Evolutionary conservation across 2,113 vertebrate genomes (phyloP), one percentile per base, ranked within the genome.

Genomic region (Nycticorax nycticorax): DNA sequence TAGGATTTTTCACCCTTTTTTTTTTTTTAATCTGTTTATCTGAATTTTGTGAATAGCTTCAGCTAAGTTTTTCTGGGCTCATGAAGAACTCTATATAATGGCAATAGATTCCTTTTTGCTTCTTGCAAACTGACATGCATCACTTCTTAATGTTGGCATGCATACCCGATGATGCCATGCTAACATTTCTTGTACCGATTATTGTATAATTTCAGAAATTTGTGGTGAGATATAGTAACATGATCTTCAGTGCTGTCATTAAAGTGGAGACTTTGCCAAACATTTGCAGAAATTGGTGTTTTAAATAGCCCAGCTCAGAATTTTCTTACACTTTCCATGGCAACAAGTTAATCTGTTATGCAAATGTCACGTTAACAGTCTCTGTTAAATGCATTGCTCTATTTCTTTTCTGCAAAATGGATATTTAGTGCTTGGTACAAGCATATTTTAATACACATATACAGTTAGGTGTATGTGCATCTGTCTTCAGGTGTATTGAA

Each of bases 321-420:
- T 95, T 95, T 95, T 94, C 84, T 35, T 93, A 53, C 0, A 1
- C 52, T 96, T 96, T 91, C 92, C 95, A 96, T 97, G 93, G 96
- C 91, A 96, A 95, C 95, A 92, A 91, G 63, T 93, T 95, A 27
- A 84, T 97, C 81, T 89, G 77, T 92, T 95, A 91, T 43, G 94
- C 84, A 93, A 76, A 95, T 89, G 67, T 71, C 83, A 91, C 0
- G 2, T 68, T 78, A 57, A 35, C 68, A 56, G 53, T 35, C 73
- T 79, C 12, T 92, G 78, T 71, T 71, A 78, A 89, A 63, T 53
- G 69, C 73, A 23, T 7, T 14, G 43, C 64, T 94, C 48, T 22
- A 3, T 16, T 71, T 72, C 81, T 75, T 55, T 19, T n/a, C 41
- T 83, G 69, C 26, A 62, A 28, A 74, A 62, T n/a, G 24, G 30